Conservation (phyloP, 2,797 vertebrate species). For the Spea hammondii region DNA sequence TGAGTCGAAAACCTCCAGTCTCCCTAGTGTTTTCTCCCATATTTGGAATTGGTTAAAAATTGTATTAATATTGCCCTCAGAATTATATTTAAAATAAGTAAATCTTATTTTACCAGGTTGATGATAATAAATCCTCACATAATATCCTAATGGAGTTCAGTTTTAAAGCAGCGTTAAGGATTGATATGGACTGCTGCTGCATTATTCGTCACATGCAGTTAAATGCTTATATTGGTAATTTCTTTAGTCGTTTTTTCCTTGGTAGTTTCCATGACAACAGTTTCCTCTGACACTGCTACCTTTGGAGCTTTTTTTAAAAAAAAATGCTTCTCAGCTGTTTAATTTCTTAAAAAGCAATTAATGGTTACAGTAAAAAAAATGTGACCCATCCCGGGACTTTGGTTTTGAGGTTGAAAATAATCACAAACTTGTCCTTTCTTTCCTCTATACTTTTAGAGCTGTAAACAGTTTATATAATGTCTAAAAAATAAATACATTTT, state of each 20-base stretch:
- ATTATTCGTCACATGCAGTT: slow-evolving; percentile 65
- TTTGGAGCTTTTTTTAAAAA: slow-evolving; percentile 58
- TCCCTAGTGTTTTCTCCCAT: slow-evolving; percentile 8
- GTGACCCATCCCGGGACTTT: slow-evolving; percentile 12
- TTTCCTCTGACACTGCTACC: slow-evolving; percentile 64
- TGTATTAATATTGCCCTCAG: background rate
- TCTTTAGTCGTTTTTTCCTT: slow-evolving; percentile 62
- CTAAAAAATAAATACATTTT: too few species aligned
- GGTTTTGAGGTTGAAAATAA: slow-evolving; percentile 23
- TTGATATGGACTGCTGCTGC: slow-evolving; percentile 26
- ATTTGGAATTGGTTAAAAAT: background rate
- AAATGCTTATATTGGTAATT: slow-evolving; percentile 64
- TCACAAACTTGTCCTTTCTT: background rate
- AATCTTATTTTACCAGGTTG: slow-evolving; percentile 4
- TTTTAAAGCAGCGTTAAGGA: slow-evolving; percentile 12
- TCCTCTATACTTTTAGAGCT: too few species aligned
- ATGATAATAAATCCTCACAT: slow-evolving; percentile 2
- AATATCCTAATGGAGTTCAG: slow-evolving; percentile 5
- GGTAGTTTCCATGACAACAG: slow-evolving; percentile 68
- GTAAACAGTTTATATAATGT: too few species aligned
- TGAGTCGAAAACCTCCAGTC: background rate
- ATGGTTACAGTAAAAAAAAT: slow-evolving; percentile 41
- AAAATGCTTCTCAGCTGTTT: slow-evolving; percentile 57
- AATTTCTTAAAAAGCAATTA: slow-evolving; percentile 59
- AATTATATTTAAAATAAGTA: slow-evolving; percentile 4